These are phyloP conservation scores for Macaca nemestrina DNA, from an alignment of 2,113 vertebrate genomes.

Conservation along the genomic window DNA sequence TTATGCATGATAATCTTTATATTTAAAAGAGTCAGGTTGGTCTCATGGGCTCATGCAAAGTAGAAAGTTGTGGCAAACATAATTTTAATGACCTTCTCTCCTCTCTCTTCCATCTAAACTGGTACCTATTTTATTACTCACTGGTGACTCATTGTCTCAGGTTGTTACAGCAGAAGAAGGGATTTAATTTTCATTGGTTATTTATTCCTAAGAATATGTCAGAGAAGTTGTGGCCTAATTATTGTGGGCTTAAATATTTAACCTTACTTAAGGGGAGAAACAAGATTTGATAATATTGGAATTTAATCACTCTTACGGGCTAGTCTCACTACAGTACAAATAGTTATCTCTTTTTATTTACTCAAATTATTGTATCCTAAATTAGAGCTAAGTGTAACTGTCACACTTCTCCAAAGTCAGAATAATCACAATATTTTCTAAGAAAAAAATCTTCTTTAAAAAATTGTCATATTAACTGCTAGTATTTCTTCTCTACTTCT, in stretches of 20 bases:
- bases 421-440: background rate
- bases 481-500: background rate
- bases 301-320: background rate
- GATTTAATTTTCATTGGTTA: background rate
- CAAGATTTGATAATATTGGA: background rate
- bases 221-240: background rate
- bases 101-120: background rate
- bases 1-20: background rate
- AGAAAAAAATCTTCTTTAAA: background rate
- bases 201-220: background rate
- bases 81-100: background rate
- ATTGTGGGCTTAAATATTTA: constrained; percentile 14
- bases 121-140: background rate
- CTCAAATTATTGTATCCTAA: background rate
- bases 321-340: background rate
- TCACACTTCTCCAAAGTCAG: background rate
- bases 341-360: background rate
- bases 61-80: background rate
- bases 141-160: background rate
- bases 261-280: background rate
- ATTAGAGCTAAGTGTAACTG: background rate
- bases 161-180: background rate
- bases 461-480: background rate
- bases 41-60: background rate
- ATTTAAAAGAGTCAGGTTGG: background rate